Conservation (phyloP, 2,113 vertebrate genomes). For the Egretta garzetta region DNA sequence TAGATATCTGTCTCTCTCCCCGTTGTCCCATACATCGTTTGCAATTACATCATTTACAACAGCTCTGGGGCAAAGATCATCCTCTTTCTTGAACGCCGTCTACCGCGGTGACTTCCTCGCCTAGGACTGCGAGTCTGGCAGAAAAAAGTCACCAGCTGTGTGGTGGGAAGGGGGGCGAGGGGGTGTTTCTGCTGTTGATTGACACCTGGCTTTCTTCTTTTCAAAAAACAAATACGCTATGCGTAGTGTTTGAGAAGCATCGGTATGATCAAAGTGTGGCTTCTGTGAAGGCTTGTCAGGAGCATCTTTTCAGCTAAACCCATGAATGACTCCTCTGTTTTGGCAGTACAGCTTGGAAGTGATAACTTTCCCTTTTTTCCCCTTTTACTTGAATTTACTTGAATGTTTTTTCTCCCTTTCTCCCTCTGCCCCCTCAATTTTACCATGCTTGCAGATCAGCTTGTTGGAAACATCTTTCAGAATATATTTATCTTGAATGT, state of each 20-base stretch:
- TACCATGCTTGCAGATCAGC: neutral
- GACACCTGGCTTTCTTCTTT: neutral
- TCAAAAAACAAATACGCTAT: neutral
- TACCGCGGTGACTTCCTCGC: neutral
- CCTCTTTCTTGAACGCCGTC: neutral
- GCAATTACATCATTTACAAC: neutral
- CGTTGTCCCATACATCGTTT: neutral
- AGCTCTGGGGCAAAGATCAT: neutral
- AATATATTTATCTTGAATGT: neutral
- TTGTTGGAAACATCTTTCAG: neutral
- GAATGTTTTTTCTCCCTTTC: neutral
- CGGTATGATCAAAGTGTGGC: neutral
- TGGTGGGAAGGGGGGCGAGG: neutral
- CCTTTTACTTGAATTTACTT: neutral
- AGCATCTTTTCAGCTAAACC: neutral
- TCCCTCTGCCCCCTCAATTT: neutral
- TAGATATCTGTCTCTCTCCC: neutral
- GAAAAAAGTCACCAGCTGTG: neutral
- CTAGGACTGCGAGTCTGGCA: neutral
- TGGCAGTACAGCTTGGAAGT: neutral
- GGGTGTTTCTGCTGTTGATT: neutral
- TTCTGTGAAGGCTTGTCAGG: neutral
- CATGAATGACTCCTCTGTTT: neutral
- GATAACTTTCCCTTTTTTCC: neutral
- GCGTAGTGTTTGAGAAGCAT: neutral